phyloP scores from a whole-genome alignment of 2,888 invertebrate genomes.

The Leucophora obtusa region DNA sequence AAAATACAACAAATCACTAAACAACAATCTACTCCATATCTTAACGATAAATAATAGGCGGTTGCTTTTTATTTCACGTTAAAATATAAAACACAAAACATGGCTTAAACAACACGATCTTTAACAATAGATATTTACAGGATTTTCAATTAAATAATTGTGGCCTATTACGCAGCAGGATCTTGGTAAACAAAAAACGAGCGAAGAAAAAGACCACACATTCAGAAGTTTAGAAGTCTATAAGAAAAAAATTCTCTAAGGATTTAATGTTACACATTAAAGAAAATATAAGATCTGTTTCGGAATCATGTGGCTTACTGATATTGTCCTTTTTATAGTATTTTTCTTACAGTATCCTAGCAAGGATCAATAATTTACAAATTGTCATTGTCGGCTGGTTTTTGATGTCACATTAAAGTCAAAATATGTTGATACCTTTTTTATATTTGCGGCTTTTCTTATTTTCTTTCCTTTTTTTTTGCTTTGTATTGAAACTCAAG shows the following conservation, averaged over 20 bases:
- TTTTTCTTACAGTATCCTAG: conserved; percentile 26
- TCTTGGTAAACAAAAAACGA: conserved; percentile 12
- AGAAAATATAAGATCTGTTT: conserved; percentile 6
- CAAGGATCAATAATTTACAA: conserved; percentile 63
- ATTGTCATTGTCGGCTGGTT: conserved; percentile 60
- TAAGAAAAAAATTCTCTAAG: conserved; percentile 3
- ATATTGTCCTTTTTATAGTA: conserved; percentile 30
- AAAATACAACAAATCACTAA: conserved; percentile 23
- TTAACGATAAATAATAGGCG: conserved; percentile 51
- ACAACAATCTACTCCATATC: conserved; percentile 34
- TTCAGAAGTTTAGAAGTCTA: conserved; percentile 2
- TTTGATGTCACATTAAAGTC: conserved; percentile 60
- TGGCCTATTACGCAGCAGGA: conserved; percentile 60
- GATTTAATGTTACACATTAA: not conserved
- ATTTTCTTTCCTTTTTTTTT: conserved; percentile 11
- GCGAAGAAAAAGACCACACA: conserved; percentile 54
- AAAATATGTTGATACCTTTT: conserved; percentile 56
- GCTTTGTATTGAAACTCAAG: conserved; percentile 49
- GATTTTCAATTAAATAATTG: conserved; percentile 63
- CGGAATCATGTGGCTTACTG: conserved; percentile 28
- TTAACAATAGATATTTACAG: conserved; percentile 48
- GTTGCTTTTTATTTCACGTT: conserved; percentile 31
- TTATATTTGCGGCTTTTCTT: conserved; percentile 58
- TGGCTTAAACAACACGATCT: not conserved
- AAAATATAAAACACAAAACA: conserved; percentile 1